A percentile compares a stretch with the other conserved stretches of the same genome.
These are phyloP conservation scores for Lasioglossum morio DNA, from an alignment of 2,888 invertebrate genomes.

Conservation along the genomic window DNA sequence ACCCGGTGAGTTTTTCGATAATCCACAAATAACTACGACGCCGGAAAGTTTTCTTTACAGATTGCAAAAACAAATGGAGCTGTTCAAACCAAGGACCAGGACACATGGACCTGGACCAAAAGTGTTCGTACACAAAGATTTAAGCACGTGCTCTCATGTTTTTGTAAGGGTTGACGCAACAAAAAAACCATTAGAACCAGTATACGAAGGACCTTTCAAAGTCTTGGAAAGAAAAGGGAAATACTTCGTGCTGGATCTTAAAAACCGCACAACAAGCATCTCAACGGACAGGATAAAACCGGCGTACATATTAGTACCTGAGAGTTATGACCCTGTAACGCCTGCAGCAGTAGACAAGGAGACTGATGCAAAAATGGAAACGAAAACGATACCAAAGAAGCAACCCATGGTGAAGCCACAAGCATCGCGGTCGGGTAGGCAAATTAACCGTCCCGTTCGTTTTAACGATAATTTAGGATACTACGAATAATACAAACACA, in stretches of 20 bases:
- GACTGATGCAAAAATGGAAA: not conserved
- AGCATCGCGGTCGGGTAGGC: constrained; percentile 3
- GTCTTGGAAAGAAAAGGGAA: not conserved
- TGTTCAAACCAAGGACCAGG: constrained; percentile 32
- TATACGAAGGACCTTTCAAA: constrained; percentile 38
- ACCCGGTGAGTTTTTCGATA: constrained; percentile 57
- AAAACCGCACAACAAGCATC: not conserved
- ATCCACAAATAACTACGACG: not conserved
- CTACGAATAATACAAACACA: too few relatives aligned
- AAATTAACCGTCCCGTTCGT: not conserved
- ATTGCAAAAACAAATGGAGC: constrained; percentile 31
- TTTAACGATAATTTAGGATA: too few relatives aligned
- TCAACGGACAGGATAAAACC: constrained; percentile 10
- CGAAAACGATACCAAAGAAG: not conserved
- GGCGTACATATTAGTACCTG: constrained; percentile 8
- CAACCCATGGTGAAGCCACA: not conserved
- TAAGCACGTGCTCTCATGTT: constrained; percentile 48
- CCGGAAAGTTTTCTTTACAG: constrained; percentile 30
- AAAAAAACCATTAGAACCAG: constrained; percentile 43
- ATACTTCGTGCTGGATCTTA: not conserved
- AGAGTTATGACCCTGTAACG: not conserved
- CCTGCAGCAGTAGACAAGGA: not conserved
- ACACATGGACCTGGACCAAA: constrained; percentile 38
- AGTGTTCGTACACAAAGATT: constrained; percentile 42
- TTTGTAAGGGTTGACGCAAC: constrained; percentile 32